A percentile compares a stretch with the other conserved stretches of the same genome.
These are phyloP conservation scores for Leontocebus nigricollis DNA, from an alignment of 2,797 vertebrate genomes.

Conservation along the genomic window DNA sequence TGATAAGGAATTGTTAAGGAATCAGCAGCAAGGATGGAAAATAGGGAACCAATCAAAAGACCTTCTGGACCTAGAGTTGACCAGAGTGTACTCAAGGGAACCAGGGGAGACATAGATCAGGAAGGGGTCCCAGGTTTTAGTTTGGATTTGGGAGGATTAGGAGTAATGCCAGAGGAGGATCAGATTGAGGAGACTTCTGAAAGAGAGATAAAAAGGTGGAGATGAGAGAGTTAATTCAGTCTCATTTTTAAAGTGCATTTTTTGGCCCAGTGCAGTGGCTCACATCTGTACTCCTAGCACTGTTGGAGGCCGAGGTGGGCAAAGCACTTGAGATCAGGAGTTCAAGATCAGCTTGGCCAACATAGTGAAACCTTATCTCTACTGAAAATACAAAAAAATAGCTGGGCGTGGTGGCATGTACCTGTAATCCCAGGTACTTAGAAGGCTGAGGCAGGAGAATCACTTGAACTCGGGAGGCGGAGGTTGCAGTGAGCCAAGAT, in stretches of 20 bases:
- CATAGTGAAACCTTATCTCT: no score
- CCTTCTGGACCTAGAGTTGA: neutral
- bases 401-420: no score
- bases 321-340: no score
- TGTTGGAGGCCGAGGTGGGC: neutral
- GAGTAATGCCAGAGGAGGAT: neutral
- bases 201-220: neutral
- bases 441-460: no score
- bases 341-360: no score
- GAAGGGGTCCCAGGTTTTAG: neutral
- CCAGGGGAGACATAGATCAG: neutral
- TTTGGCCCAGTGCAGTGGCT: neutral
- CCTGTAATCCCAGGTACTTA: no score
- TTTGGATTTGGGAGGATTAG: neutral
- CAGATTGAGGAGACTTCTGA: neutral
- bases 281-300: neutral
- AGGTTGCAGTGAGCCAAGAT: no score
- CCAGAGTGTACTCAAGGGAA: neutral
- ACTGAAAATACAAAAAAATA: no score
- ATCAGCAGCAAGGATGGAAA: neutral
- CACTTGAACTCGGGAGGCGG: no score
- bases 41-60: neutral
- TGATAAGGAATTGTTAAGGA: neutral
- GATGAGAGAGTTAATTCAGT: neutral
- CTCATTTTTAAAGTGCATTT: neutral